Evolutionary conservation across 2,797 vertebrate species (phyloP).

Genomic region (Glyptemys insculpta): DNA sequence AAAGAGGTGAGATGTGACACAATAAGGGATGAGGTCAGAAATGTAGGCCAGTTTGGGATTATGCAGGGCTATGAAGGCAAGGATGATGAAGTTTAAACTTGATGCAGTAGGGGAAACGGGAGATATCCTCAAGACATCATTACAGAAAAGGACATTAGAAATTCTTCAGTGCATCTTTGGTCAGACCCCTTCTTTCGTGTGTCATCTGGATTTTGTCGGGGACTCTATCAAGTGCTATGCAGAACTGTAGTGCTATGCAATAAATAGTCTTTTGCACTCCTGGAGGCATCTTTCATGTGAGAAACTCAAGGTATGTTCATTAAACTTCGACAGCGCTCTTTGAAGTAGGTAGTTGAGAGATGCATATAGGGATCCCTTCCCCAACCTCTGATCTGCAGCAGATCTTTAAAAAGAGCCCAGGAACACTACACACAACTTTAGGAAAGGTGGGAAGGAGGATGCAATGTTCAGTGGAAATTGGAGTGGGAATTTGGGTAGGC

Average conservation of each 20-base stretch:
- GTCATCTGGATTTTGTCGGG: conserved; percentile 13
- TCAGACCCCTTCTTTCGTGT: conserved; percentile 17
- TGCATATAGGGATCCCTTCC: background rate
- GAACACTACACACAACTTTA: background rate
- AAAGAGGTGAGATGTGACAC: background rate
- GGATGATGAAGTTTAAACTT: background rate
- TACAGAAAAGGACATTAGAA: background rate
- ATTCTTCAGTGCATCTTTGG: background rate
- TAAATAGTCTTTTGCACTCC: conserved; percentile 50
- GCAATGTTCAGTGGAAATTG: background rate
- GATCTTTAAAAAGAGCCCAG: background rate
- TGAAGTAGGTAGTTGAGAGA: background rate
- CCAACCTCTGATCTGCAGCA: background rate
- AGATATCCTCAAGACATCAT: conserved; percentile 3
- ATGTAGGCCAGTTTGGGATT: background rate
- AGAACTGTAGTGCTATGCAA: background rate
- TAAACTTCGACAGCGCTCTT: conserved; percentile 1
- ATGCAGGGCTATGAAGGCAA: background rate
- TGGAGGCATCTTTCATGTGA: background rate
- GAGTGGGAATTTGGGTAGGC: background rate
- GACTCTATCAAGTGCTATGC: conserved; percentile 43
- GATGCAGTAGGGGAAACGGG: background rate
- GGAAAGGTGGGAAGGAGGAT: background rate
- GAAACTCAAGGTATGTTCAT: conserved; percentile 63
- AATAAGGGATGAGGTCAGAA: background rate